Percentiles rank a stretch among this genome's conserved stretches.
These are phyloP conservation scores for Sminthurides bifidus DNA, from an alignment of 1,140 invertebrate genomes.

Conservation along the genomic window DNA sequence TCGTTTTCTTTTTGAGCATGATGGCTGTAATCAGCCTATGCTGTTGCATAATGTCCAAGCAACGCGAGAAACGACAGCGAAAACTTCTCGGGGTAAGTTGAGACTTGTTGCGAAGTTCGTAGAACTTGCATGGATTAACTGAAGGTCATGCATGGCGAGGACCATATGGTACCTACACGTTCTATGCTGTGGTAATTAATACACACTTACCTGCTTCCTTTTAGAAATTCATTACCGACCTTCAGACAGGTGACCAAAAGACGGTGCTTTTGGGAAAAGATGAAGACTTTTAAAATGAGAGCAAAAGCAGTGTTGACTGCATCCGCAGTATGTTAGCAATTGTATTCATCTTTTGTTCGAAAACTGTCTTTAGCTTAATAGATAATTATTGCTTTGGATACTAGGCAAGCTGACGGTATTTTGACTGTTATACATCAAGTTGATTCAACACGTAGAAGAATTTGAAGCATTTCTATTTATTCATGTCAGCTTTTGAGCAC, in stretches of 20 bases:
- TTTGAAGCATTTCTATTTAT: too few species aligned
- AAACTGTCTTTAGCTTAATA: too few species aligned
- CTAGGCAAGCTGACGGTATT: too few species aligned
- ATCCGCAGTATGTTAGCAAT: too few species aligned
- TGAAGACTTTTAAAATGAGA: too few species aligned
- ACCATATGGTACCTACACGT: neutral
- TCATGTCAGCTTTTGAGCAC: too few species aligned
- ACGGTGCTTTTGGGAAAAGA: slow-evolving; percentile 20
- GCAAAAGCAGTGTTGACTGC: too few species aligned
- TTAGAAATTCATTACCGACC: slow-evolving; percentile 30
- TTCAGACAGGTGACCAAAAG: slow-evolving; percentile 26
- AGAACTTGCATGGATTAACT: neutral
- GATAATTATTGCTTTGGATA: too few species aligned
- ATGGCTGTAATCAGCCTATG: slow-evolving; percentile 21
- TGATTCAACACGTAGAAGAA: too few species aligned
- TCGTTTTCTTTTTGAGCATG: slow-evolving; percentile 14
- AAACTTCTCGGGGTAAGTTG: slow-evolving; percentile 24
- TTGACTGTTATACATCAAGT: too few species aligned
- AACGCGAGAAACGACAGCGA: slow-evolving; percentile 16
- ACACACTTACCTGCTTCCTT: neutral
- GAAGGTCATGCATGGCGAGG: neutral
- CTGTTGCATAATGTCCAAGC: slow-evolving; percentile 23
- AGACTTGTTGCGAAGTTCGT: neutral
- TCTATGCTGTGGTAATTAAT: neutral
- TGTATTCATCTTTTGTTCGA: too few species aligned